These are phyloP conservation scores for human DNA, from an alignment of 2,113 vertebrate species.

Conservation along the genomic window GRCh38 chr7:145704001-145704500, in stretches of 20 bases:
- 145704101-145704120: background rate
- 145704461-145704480: background rate
- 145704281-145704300: background rate
- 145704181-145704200: background rate
- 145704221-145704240: background rate
- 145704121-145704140: background rate
- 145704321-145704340: background rate
- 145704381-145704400: background rate
- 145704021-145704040: background rate
- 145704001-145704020: background rate
- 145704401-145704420: background rate
- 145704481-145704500: background rate
- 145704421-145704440: background rate
- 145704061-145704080: background rate
- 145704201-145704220: background rate
- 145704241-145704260: background rate
- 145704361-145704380: background rate
- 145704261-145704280: background rate
- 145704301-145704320: background rate
- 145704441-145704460: background rate
- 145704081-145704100: background rate
- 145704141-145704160: background rate
- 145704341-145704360: background rate
- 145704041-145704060: background rate
- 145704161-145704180: background rate